These are phyloP conservation scores for Halesus radiatus DNA, from an alignment of 1,140 invertebrate genomes.

Conservation along the genomic window DNA sequence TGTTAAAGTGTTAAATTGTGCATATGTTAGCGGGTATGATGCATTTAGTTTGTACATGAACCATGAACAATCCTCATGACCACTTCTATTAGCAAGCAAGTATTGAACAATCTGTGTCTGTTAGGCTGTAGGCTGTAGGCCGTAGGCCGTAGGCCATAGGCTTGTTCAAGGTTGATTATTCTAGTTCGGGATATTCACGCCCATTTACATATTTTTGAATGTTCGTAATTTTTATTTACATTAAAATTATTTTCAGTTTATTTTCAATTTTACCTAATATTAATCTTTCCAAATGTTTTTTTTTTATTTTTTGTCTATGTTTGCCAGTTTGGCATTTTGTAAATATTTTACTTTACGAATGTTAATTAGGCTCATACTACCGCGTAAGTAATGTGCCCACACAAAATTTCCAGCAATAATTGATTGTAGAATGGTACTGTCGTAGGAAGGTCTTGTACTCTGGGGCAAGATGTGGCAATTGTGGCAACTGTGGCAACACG, in stretches of 20 bases:
- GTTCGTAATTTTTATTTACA: slow-evolving; percentile 37
- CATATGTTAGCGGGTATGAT: slow-evolving; percentile 49
- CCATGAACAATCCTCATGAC: slow-evolving; percentile 55
- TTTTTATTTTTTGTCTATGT: slow-evolving; percentile 35
- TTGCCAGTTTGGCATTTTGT: slow-evolving; percentile 35
- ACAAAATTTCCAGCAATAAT: slow-evolving; percentile 57
- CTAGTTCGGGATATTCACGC: slow-evolving; percentile 20
- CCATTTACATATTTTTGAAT: slow-evolving; percentile 28
- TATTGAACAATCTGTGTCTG: slow-evolving; percentile 14
- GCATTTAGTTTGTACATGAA: slow-evolving; percentile 52
- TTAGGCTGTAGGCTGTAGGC: slow-evolving; percentile 20
- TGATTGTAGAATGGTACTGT: slow-evolving; percentile 38
- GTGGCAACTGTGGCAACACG: too few relatives aligned
- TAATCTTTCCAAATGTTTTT: slow-evolving; percentile 45
- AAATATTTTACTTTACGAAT: slow-evolving; percentile 44
- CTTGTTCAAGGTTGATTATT: slow-evolving; percentile 37
- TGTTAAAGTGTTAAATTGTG: slow-evolving; percentile 51
- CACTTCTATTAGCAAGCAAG: slow-evolving; percentile 34
- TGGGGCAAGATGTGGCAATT: too few relatives aligned
- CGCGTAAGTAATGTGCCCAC: slow-evolving; percentile 53
- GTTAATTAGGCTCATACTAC: slow-evolving; percentile 43
- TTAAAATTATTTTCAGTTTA: slow-evolving; percentile 36
- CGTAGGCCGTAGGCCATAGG: slow-evolving; percentile 19
- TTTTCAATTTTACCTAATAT: slow-evolving; percentile 32
- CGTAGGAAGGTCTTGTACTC: not conserved